Percentiles rank a stretch among this genome's conserved stretches.
Evolutionary conservation across 1,140 invertebrate genomes (phyloP).

Genomic region (Bactericera cockerelli): DNA sequence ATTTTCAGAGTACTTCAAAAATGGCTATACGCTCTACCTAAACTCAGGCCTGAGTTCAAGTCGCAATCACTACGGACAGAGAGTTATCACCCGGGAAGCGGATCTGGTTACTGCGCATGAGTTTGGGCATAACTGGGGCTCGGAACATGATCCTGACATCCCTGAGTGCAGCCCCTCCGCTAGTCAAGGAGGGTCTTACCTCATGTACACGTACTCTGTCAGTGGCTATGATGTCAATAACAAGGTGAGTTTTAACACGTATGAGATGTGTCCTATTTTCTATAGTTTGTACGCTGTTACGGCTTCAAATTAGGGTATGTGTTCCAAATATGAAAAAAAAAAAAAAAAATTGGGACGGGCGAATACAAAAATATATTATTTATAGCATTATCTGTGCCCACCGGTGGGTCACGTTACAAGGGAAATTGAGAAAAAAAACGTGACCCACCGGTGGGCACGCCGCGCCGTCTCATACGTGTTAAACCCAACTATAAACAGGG

Average conservation of each 20-base stretch:
- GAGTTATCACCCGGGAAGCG: constrained; percentile 86
- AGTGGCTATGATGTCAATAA: constrained; percentile 95
- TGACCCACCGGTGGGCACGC: too few relatives aligned
- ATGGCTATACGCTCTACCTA: constrained; percentile 78
- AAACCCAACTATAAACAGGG: too few relatives aligned
- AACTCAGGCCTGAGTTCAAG: constrained; percentile 88
- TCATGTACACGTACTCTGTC: constrained; percentile 97
- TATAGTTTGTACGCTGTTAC: too few relatives aligned
- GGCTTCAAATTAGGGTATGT: too few relatives aligned
- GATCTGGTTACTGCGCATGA: constrained; percentile 93
- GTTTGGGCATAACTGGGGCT: constrained; percentile 97
- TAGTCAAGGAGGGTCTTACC: constrained; percentile 82
- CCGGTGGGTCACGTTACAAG: too few relatives aligned
- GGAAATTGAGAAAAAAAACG: too few relatives aligned
- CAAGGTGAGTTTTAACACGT: constrained; percentile 68
- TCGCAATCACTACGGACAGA: constrained; percentile 82
- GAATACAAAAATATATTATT: too few relatives aligned
- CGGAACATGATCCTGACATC: constrained; percentile 90
- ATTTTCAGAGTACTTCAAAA: constrained; percentile 79
- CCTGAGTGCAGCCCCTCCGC: constrained; percentile 84
- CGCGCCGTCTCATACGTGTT: too few relatives aligned
- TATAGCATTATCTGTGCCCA: too few relatives aligned
- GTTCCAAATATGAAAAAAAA: too few relatives aligned
- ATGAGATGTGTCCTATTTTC: too few relatives aligned
- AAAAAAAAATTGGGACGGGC: too few relatives aligned